Base-by-base conservation (phyloP, 2,797 vertebrate species). In the Poecile montanus region DNA sequence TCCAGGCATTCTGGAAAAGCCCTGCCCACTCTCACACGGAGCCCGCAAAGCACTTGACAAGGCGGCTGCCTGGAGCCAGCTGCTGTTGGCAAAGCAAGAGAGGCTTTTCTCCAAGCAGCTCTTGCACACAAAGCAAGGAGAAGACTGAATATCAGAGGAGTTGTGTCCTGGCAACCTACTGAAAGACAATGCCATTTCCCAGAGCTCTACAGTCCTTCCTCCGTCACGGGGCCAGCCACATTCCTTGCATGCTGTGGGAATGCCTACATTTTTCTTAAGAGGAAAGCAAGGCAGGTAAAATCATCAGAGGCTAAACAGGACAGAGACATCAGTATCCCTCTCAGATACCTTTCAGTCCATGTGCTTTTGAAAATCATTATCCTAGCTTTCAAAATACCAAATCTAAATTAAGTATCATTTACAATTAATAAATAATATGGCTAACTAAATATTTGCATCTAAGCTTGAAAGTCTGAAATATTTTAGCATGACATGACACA, bases 61-160 rank as follows among this genome's bases (percentile, higher is more conserved):
- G 30, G 54, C 23, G 0, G 63, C 72, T 66, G 67, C 45, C 58
- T 0, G 0, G 47, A 45, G 63, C 60, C 0, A 0, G 53, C 73
- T 86, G 77, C 84, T 79, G 60, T 42, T 38, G 68, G 44, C 93
- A 20, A 18, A 73, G 47, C 61, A 23, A 7, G 18, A 17, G 5
- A 9, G 2, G 32, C 62, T 71, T 50, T 45, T 50, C 83, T 67
- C 58, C 80, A 62, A 72, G 66, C 32, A 48, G 63, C 32, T 54
- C 70, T 23, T 14, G 34, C 77, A 87, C 0, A 1, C 32, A 63
- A 63, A 87, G 63, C 36, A 20, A 76, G 27, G 57, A 66, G 30
- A 21, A 19, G 51, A 29, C 27, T 47, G 23, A 75, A 44, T 13
- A 73, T 56, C 66, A 23, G 47, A 84, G 23, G 44, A 62, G 13